Evolutionary conservation across 2,113 vertebrate species (phyloP).

Genomic region (Gadus chalcogrammus): DNA sequence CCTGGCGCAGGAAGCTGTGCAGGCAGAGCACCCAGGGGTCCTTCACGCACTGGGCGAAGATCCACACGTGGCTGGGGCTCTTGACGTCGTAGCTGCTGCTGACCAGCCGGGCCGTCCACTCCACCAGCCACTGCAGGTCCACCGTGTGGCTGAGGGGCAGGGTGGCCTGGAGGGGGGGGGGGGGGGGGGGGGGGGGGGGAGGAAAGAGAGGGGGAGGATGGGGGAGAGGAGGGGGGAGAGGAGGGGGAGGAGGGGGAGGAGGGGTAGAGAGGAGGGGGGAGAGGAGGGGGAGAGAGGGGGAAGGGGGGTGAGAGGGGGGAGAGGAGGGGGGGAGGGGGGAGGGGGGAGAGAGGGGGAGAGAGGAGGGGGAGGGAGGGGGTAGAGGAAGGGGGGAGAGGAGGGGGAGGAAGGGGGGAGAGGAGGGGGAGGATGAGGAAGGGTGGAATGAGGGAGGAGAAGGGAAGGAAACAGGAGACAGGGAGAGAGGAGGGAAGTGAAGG

Average conservation of each 20-base stretch:
- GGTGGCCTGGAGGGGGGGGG: conserved; percentile 68
- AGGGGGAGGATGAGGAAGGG: neutral
- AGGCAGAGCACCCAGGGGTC: conserved; percentile 98
- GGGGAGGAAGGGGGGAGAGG: neutral
- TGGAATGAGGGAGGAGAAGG: neutral
- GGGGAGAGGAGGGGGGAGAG: neutral
- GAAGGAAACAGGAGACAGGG: neutral
- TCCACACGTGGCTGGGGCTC: conserved; percentile 98
- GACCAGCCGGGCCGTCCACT: conserved; percentile 92
- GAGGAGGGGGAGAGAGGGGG: neutral
- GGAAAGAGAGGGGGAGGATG: neutral
- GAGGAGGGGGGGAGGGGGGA: neutral
- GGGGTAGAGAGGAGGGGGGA: neutral
- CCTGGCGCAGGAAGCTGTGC: conserved; percentile 94
- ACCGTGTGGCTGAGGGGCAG: conserved; percentile 87
- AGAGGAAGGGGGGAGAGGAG: neutral
- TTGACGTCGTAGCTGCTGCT: conserved; percentile 97
- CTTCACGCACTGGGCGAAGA: conserved; percentile 93
- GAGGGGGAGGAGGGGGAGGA: neutral
- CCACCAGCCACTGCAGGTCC: conserved; percentile 96
- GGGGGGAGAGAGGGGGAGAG: neutral
- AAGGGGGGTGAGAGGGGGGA: neutral
- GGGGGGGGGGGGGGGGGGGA: neutral
- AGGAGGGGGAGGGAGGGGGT: neutral
- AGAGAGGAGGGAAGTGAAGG: too few relatives aligned